A percentile compares a stretch with the other conserved stretches of the same genome.
Evolutionary conservation across 2,797 vertebrate species (phyloP).

Genomic region (Lithobates sylvaticus): DNA sequence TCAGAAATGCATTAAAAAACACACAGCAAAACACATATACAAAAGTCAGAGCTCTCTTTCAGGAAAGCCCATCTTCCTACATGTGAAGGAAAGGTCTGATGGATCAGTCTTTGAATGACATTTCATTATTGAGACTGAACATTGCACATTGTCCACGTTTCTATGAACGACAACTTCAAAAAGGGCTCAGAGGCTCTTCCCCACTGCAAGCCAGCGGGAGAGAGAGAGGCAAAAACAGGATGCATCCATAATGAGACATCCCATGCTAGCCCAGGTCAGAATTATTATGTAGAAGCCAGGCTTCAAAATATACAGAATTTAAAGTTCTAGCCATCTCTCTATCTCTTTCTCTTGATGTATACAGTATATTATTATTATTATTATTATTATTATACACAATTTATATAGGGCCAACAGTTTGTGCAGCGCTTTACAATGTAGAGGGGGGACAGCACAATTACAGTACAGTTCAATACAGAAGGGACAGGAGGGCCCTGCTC

Average conservation of each 20-base stretch:
- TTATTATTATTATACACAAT: too few relatives aligned
- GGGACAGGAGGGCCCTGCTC: too few relatives aligned
- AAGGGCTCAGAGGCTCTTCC: slow-evolving; percentile 67
- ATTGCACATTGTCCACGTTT: slow-evolving; percentile 68
- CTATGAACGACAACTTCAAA: slow-evolving; percentile 66
- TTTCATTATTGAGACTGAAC: slow-evolving; percentile 69
- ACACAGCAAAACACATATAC: slow-evolving; percentile 6
- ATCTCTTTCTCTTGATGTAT: background rate
- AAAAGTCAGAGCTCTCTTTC: slow-evolving; percentile 64
- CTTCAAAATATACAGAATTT: slow-evolving; percentile 25
- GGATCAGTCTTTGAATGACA: slow-evolving; percentile 68
- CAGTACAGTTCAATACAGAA: too few relatives aligned
- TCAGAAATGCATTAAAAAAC: slow-evolving; percentile 39
- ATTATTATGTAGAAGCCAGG: slow-evolving; percentile 57
- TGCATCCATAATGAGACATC: slow-evolving; percentile 68
- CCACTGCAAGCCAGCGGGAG: slow-evolving; percentile 46
- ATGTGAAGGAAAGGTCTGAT: slow-evolving; percentile 66
- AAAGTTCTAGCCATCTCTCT: slow-evolving; percentile 38
- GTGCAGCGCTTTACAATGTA: too few relatives aligned
- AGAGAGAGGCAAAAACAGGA: slow-evolving; percentile 63
- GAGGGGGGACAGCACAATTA: too few relatives aligned
- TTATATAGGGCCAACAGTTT: too few relatives aligned
- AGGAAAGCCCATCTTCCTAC: slow-evolving; percentile 69
- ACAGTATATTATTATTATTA: too few relatives aligned
- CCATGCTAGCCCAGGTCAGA: slow-evolving; percentile 64